These are phyloP conservation scores for Syrrhaptes paradoxus DNA, from an alignment of 2,113 vertebrate species.

Conservation along the genomic window DNA sequence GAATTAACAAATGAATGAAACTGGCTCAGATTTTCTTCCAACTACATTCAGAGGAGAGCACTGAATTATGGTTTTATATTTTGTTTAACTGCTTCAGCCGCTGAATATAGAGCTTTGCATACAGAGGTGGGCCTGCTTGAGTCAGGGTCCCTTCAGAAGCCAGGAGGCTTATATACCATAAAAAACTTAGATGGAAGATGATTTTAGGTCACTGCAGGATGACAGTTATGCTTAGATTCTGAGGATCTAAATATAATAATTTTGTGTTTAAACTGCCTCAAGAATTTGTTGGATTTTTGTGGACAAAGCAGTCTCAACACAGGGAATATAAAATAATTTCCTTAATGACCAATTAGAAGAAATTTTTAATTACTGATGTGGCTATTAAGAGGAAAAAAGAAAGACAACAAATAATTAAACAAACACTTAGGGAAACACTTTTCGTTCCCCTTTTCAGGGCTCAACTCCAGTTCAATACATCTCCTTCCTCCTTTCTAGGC, in stretches of 20 bases:
- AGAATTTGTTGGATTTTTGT: neutral
- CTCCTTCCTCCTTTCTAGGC: neutral
- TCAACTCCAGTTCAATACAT: neutral
- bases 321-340: neutral
- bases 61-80: neutral
- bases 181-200: neutral
- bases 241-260: neutral
- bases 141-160: neutral
- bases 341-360: neutral
- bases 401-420: neutral
- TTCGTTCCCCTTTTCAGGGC: neutral
- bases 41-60: neutral
- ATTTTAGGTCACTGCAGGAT: neutral
- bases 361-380: neutral
- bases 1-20: neutral
- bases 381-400: neutral
- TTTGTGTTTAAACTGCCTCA: neutral
- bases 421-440: neutral
- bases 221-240: neutral
- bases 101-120: neutral
- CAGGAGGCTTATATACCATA: neutral
- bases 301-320: neutral
- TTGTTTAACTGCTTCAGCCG: neutral
- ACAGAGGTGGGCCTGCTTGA: rapidly evolving
- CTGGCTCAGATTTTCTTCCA: neutral